Conservation (phyloP, 2,113 vertebrate genomes). For the Takifugu bimaculatus region DNA sequence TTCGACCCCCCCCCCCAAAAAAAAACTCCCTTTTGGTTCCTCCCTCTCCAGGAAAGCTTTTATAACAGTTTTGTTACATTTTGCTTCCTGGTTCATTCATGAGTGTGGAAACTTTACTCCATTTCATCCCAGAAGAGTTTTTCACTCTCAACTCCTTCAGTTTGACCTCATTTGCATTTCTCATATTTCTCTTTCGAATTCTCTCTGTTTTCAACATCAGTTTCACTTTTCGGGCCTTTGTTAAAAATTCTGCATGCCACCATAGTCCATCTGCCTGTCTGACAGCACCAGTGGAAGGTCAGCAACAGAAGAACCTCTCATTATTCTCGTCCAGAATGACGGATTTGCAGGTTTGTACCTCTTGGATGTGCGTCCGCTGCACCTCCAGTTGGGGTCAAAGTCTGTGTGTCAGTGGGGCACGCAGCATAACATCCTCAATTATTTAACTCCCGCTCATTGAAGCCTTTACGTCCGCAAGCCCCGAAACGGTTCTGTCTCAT, state of each 20-base stretch:
- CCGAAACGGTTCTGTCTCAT: constrained; percentile 55
- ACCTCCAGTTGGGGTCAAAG: constrained; percentile 37
- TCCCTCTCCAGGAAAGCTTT: too few relatives aligned
- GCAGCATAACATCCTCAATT: constrained; percentile 51
- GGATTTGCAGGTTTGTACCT: constrained; percentile 11
- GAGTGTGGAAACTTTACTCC: too few relatives aligned
- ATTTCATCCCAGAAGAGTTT: too few relatives aligned
- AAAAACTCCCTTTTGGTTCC: too few relatives aligned
- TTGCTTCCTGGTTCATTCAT: too few relatives aligned
- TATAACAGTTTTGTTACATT: too few relatives aligned
- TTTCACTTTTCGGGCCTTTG: neutral
- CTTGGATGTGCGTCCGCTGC: constrained; percentile 9
- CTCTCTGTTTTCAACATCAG: neutral
- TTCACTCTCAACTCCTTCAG: too few relatives aligned
- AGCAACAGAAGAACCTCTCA: neutral
- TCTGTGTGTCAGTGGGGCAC: constrained; percentile 59
- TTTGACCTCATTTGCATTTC: too few relatives aligned
- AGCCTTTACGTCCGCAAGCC: constrained; percentile 35
- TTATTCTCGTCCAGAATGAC: constrained; percentile 5
- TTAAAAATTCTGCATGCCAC: neutral
- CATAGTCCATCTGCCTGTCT: too few relatives aligned
- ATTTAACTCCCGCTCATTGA: constrained; percentile 54
- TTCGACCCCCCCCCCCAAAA: too few relatives aligned
- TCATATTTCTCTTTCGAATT: too few relatives aligned
- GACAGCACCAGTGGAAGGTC: too few relatives aligned